These are phyloP conservation scores for Anneissia japonica DNA, from an alignment of 35 echinoderm and acorn worm genomes.

Conservation along the genomic window DNA sequence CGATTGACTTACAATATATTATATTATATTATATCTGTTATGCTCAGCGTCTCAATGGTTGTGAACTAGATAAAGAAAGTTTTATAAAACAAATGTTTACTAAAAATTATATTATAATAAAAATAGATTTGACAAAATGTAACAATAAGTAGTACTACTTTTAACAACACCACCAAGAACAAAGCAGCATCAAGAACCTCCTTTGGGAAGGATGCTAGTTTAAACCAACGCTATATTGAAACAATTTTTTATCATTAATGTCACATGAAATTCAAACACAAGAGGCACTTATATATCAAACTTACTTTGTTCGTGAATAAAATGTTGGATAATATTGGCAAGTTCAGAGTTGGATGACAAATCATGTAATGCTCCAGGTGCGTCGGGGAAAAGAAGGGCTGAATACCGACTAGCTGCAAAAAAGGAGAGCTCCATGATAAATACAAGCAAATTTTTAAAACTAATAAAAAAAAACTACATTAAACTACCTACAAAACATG, in stretches of 20 bases:
- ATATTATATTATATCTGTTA: too few species aligned
- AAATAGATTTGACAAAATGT: background rate
- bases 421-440: too few species aligned
- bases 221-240: background rate
- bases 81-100: too few species aligned
- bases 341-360: conserved; percentile 32
- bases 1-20: too few species aligned
- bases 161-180: background rate
- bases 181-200: background rate
- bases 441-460: too few species aligned
- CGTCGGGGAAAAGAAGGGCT: conserved; percentile 45
- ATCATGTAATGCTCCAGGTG: conserved; percentile 63
- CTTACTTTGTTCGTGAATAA: conserved; percentile 62
- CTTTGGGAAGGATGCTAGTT: background rate
- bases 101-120: background rate
- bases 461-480: too few species aligned
- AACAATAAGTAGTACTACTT: background rate
- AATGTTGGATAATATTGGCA: conserved; percentile 46
- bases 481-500: too few species aligned
- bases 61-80: too few species aligned
- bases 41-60: too few species aligned
- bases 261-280: background rate
- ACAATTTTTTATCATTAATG: background rate
- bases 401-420: conserved; percentile 28
- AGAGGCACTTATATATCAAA: background rate